Evolutionary conservation across 2,888 invertebrate genomes (phyloP), one percentile per base, ranked within the genome.

Genomic region (Apotomis betuletana): DNA sequence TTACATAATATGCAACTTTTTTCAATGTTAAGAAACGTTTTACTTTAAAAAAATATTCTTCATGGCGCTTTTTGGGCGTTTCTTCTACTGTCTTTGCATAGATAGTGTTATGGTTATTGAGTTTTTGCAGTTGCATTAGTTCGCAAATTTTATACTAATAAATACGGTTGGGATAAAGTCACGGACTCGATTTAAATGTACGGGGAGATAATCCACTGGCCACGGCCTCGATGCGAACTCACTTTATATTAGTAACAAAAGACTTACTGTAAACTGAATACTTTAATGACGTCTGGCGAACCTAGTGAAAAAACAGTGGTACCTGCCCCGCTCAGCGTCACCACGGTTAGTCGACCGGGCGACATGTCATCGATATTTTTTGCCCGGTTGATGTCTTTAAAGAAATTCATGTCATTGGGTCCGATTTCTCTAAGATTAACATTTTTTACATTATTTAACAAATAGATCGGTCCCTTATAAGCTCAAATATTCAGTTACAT

Each of bases 401-500:
- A 90, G 88, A 91, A 92, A 91, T 91, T 89, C 90, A 88, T 92
- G 92, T 92, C 92, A 92, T 86, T 91, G 87, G 90, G 87, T 89
- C 88, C 88, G 91, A 91, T 92, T 92, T 90, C 91, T 90, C 90
- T 87, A 86, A 91, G 91, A 92, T 92, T 92, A 92, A 88, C 85
- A 73, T 77, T 89, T 91, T 91, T 91, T 90, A 90, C 87, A 87
- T 89, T 90, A 91, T 90, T 90, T 89, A 92, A 92, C 92, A 93
- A 92, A 93, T 93, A 93, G 92, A 92, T 90, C 89, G 88, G 90
- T 86, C 90, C 91, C 91, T 91, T 90, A 87, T 88, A 90, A 90
- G 90, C 83, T 90, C 91, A 87, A 92, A 92, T 93, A 92, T 93
- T 92, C 92, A 90, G 92, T 92, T 93, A 93, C 92, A 93, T 90